These are phyloP conservation scores for Artemia sinica DNA, from an alignment of 2,888 invertebrate species.

Conservation along the genomic window DNA sequence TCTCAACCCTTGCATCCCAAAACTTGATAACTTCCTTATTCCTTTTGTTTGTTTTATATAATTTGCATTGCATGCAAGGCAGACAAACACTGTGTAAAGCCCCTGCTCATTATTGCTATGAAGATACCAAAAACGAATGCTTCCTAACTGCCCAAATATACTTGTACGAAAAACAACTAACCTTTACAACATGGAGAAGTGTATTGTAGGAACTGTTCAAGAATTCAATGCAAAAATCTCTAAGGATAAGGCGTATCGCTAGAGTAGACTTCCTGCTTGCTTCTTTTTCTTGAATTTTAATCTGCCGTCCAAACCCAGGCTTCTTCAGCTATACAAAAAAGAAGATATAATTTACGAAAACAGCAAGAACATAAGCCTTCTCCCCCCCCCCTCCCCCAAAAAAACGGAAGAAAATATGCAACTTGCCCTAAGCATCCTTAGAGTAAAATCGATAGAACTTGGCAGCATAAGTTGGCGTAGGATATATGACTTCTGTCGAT, in stretches of 20 bases:
- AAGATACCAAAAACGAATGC: not conserved
- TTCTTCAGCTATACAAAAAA: not conserved
- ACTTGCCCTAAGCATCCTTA: too few relatives aligned
- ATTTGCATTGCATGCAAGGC: too few relatives aligned
- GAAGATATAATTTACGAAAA: not conserved
- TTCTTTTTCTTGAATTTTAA: conserved; percentile 35
- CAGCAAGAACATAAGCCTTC: not conserved
- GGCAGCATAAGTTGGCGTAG: too few relatives aligned
- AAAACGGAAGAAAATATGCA: too few relatives aligned
- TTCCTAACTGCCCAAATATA: conserved; percentile 10
- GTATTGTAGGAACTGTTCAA: conserved; percentile 80
- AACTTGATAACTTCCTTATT: too few relatives aligned
- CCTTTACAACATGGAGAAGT: conserved; percentile 71
- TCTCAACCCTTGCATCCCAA: too few relatives aligned
- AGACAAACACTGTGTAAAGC: not conserved
- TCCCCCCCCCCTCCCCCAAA: too few relatives aligned
- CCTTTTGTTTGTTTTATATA: too few relatives aligned
- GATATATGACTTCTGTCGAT: too few relatives aligned
- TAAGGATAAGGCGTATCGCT: conserved; percentile 68
- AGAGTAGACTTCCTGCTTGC: conserved; percentile 65
- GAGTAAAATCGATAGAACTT: too few relatives aligned
- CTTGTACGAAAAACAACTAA: conserved; percentile 33
- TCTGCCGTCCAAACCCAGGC: not conserved
- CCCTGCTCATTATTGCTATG: not conserved
- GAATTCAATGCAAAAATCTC: conserved; percentile 86